Evolutionary conservation across 1,140 invertebrate genomes (phyloP), one percentile per base, ranked within the genome.

Genomic region (Cheumatopsyche charites): DNA sequence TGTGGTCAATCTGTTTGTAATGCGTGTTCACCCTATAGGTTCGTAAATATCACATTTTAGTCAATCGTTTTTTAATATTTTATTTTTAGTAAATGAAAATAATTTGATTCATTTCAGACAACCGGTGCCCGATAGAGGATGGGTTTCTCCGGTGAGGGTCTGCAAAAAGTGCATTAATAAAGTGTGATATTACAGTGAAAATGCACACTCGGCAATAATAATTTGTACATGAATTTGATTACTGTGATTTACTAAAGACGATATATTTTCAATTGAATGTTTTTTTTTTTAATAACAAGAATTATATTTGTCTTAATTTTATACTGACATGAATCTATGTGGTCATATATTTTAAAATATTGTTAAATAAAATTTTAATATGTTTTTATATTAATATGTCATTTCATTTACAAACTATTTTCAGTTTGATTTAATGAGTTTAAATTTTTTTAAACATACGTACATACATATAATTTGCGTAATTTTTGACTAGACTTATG

Each of bases 11-110:
- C 69, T 1, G 71, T 76, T 6, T 76, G 75, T 23, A 43, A 66
- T 7, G 43, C 45, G n/a, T 76, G 75, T 70, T 76, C 75, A 15
- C 75, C 75, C 7, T 47, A 73, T 43, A 73, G 70, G 75, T 76
- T 9, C 12, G 58, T 6, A 55, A 52, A 13, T 43, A 9, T 62
- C 1, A 15, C 13, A 29, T 26, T 19, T 52, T 21, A 3, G 15
- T 15, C 7, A 55, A 6, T 15, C 21, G 19, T 58, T 11, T 58
- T 7, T 25, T 12, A 25, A 12, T 58, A 58, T 25, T 7, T 42
- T 5, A 13, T 6, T 21, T 1, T 5, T 36, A 4, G 29, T 23
- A 52, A 9, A 67, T 52, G 12, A 15, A 47, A 55, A 29, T 55
- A 43, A 23, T 55, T 62, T 62, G 23, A n/a, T 65, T 21, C 21